Conservation (phyloP, 2,888 invertebrate species). For the Achlya flavicornis region DNA sequence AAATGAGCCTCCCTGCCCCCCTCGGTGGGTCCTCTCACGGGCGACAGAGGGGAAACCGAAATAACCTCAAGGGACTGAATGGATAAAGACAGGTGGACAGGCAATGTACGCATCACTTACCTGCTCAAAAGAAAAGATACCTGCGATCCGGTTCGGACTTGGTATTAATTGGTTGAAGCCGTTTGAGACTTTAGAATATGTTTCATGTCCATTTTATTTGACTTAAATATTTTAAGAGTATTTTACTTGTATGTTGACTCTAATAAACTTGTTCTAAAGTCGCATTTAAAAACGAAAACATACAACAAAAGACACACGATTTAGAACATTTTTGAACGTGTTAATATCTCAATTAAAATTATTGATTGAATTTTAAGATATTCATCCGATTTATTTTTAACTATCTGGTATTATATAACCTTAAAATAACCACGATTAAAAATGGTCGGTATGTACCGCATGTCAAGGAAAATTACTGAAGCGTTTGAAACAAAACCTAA, state of each 20-base stretch:
- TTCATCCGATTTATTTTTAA: too few species aligned
- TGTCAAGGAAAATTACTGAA: background rate
- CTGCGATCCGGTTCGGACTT: conserved; percentile 65
- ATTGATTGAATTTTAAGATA: too few species aligned
- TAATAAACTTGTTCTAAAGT: background rate
- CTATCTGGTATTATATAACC: too few species aligned
- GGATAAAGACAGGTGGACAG: conserved; percentile 65
- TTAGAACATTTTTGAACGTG: background rate
- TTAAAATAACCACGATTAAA: too few species aligned
- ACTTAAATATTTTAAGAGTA: background rate
- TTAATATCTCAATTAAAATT: background rate
- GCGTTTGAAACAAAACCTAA: conserved; percentile 19
- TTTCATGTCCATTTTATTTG: conserved; percentile 19
- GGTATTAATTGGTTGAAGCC: conserved; percentile 69
- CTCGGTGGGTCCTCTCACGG: conserved; percentile 35
- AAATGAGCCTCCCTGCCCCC: conserved; percentile 50
- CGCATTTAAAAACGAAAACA: background rate
- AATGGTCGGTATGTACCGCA: too few species aligned
- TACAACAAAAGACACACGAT: background rate
- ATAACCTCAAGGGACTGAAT: conserved; percentile 48
- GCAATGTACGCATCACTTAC: conserved; percentile 59
- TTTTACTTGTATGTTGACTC: background rate
- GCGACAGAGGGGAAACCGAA: conserved; percentile 57
- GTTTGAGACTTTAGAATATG: conserved; percentile 46
- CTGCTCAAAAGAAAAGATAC: conserved; percentile 66